Evolutionary conservation across 2,888 invertebrate species (phyloP).

Genomic region (Gerris lacustris): DNA sequence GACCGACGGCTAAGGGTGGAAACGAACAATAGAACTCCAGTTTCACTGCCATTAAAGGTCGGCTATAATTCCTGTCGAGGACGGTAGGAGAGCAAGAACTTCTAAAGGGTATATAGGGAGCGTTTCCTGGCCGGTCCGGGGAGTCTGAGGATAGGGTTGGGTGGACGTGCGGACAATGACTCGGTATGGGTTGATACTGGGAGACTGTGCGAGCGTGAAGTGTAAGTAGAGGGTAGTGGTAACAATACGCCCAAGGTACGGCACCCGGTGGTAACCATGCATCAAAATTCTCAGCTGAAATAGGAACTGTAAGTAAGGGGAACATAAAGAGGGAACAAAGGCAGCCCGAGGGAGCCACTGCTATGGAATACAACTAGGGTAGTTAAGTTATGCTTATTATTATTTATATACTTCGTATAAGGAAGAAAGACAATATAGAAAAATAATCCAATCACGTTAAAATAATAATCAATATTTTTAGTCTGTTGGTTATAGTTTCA

Average conservation of each 20-base stretch:
- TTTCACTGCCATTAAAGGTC: not conserved
- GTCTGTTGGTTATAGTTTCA: too few relatives aligned
- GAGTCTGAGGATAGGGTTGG: not conserved
- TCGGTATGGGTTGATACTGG: not conserved
- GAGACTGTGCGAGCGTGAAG: not conserved
- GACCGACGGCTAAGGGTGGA: too few relatives aligned
- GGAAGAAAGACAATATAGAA: too few relatives aligned
- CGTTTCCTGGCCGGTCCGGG: not conserved
- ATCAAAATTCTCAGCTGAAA: conserved; percentile 1
- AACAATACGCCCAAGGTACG: not conserved
- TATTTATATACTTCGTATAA: too few relatives aligned
- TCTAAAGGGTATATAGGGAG: not conserved
- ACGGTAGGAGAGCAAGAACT: not conserved
- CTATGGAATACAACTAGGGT: not conserved
- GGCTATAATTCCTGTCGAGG: not conserved
- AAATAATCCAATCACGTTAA: too few relatives aligned
- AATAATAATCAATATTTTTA: too few relatives aligned
- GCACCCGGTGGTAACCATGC: not conserved
- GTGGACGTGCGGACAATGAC: conserved; percentile 3
- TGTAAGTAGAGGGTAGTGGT: not conserved
- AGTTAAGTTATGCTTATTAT: not conserved
- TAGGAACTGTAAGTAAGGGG: not conserved
- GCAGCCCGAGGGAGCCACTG: not conserved
- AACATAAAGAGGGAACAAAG: not conserved
- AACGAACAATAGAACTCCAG: too few relatives aligned